Evolutionary conservation across 2,797 vertebrate genomes (phyloP).

Genomic region (Spinibarbus caldwelli): DNA sequence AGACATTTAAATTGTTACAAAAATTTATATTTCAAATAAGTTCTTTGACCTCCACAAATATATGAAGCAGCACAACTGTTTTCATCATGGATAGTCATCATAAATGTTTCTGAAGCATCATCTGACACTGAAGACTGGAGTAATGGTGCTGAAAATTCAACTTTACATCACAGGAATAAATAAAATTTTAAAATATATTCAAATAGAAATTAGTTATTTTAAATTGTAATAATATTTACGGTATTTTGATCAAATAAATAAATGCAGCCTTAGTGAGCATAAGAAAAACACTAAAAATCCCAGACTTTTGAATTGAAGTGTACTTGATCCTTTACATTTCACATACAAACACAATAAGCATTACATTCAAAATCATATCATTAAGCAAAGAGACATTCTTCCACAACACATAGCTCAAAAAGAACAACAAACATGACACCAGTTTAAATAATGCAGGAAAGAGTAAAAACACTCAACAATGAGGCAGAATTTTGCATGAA

Average conservation of each 20-base stretch:
- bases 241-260: too few relatives aligned
- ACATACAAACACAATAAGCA: too few relatives aligned
- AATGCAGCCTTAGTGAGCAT: too few relatives aligned
- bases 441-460: not conserved
- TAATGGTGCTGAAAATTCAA: not conserved
- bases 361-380: too few relatives aligned
- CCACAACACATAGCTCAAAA: not conserved
- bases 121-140: not conserved
- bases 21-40: too few relatives aligned
- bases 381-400: too few relatives aligned
- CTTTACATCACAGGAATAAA: not conserved
- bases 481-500: not conserved
- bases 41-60: not conserved
- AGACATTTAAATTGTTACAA: too few relatives aligned
- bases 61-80: not conserved
- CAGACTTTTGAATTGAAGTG: too few relatives aligned
- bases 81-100: too few relatives aligned
- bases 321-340: too few relatives aligned
- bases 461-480: not conserved
- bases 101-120: not conserved
- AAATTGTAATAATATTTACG: not conserved
- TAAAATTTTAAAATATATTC: not conserved
- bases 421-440: not conserved
- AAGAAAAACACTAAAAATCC: too few relatives aligned
- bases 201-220: not conserved